These are phyloP conservation scores for Pandion haliaetus DNA, from an alignment of 2,113 vertebrate genomes.

Conservation along the genomic window DNA sequence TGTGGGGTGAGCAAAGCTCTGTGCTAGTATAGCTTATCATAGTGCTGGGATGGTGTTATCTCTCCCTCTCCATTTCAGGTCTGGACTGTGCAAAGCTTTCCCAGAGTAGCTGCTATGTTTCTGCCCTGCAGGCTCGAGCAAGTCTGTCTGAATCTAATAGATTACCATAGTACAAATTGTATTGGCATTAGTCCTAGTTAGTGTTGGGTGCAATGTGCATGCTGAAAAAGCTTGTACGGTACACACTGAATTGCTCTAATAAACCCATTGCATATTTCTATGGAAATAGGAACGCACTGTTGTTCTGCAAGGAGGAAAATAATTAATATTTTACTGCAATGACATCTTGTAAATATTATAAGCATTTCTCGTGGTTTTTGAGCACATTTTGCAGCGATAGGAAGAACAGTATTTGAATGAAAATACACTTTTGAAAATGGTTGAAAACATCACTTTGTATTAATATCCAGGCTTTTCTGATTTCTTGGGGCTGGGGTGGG, in stretches of 20 bases:
- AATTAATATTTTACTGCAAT: neutral
- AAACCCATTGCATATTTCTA: fast-evolving
- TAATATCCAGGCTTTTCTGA: neutral
- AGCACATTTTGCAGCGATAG: neutral
- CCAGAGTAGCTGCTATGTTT: neutral
- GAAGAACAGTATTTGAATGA: neutral
- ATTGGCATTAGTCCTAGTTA: neutral
- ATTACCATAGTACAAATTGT: neutral
- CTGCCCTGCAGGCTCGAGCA: neutral
- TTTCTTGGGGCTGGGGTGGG: fast-evolving
- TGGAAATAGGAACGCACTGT: neutral
- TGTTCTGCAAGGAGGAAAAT: neutral
- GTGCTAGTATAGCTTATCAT: fast-evolving
- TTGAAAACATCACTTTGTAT: neutral
- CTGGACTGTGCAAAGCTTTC: neutral
- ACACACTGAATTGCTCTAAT: neutral
- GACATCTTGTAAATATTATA: neutral
- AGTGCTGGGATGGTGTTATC: neutral
- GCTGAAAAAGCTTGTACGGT: neutral
- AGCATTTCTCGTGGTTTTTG: neutral
- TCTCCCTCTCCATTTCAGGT: fast-evolving
- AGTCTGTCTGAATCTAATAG: neutral
- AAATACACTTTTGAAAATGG: neutral
- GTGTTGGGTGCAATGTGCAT: neutral
- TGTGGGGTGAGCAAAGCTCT: fast-evolving